A percentile compares a stretch with the other conserved stretches of the same genome.
phyloP scores from a whole-genome alignment of 2,797 vertebrate species.

The Enteromius thamalakanensis region DNA sequence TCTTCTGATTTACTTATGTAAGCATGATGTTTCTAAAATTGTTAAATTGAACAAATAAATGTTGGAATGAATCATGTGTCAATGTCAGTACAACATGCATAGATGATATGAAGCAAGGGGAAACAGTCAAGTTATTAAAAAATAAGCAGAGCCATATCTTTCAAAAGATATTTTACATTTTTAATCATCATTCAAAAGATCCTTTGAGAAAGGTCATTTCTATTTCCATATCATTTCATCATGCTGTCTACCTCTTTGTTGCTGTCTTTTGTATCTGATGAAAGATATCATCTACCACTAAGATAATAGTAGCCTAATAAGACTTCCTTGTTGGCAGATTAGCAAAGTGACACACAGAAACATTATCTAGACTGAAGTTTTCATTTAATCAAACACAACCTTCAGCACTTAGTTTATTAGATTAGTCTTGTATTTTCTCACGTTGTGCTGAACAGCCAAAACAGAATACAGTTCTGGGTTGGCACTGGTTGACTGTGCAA shows the following conservation, averaged over 20 bases:
- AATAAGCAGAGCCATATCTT: neutral
- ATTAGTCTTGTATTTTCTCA: constrained; percentile 20
- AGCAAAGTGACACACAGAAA: neutral
- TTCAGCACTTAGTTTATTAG: constrained; percentile 23
- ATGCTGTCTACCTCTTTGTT: neutral
- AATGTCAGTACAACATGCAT: neutral
- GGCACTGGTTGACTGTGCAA: constrained; percentile 18
- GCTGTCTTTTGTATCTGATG: neutral
- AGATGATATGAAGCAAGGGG: neutral
- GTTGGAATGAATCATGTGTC: neutral
- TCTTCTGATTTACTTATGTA: neutral
- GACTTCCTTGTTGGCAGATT: neutral
- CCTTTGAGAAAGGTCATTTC: neutral
- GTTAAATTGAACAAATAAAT: neutral
- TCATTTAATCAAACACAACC: constrained; percentile 11
- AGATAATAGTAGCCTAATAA: neutral
- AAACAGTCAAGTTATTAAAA: neutral
- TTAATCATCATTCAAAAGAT: neutral
- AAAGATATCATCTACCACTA: constrained; percentile 8
- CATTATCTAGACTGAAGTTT: constrained; percentile 1
- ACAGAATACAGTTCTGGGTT: constrained; percentile 17
- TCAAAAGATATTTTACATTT: neutral
- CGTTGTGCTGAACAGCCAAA: constrained; percentile 13
- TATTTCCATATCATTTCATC: neutral
- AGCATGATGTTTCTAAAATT: neutral